phyloP scores from a whole-genome alignment of 1,140 invertebrate species.

The Meteorus sp. region DNA sequence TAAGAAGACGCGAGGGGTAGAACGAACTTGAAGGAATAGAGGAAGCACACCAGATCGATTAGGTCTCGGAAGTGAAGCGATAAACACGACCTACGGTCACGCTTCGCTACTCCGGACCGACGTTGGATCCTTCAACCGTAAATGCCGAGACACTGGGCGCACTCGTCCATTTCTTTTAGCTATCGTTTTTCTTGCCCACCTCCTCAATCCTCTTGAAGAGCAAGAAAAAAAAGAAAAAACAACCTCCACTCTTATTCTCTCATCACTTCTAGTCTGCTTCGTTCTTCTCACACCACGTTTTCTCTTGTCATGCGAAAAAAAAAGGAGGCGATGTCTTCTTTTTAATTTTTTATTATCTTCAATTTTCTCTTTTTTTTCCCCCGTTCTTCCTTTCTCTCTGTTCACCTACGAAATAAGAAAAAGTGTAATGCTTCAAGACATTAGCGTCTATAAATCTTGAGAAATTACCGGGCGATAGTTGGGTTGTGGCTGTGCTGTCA shows the following conservation, averaged over 20 bases:
- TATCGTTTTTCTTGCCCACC: not conserved
- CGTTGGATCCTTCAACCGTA: slow-evolving; percentile 12
- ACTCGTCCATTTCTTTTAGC: slow-evolving; percentile 6
- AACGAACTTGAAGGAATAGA: no score
- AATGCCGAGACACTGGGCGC: slow-evolving; percentile 2
- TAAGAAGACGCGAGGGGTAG: no score
- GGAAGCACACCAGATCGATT: slow-evolving; percentile 39
- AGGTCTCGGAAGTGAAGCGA: slow-evolving; percentile 43
- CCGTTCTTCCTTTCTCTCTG: not conserved
- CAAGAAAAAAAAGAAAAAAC: no score
- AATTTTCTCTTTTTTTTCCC: not conserved
- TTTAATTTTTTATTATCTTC: slow-evolving; percentile 3
- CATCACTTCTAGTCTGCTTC: no score
- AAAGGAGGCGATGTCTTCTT: not conserved
- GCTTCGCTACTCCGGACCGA: slow-evolving; percentile 35
- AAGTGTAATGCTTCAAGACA: not conserved
- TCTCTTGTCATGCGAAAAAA: no score
- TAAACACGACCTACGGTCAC: slow-evolving; percentile 42
- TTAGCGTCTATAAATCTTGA: slow-evolving; percentile 21
- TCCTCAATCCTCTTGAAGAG: no score
- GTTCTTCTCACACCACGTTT: no score
- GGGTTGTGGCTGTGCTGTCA: no score
- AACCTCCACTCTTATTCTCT: no score
- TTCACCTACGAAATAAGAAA: no score
- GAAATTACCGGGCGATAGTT: slow-evolving; percentile 10